A percentile compares a stretch with the other conserved stretches of the same genome.
These are phyloP conservation scores for Zosterops hypoxanthus DNA, from an alignment of 2,113 vertebrate species.

Conservation along the genomic window DNA sequence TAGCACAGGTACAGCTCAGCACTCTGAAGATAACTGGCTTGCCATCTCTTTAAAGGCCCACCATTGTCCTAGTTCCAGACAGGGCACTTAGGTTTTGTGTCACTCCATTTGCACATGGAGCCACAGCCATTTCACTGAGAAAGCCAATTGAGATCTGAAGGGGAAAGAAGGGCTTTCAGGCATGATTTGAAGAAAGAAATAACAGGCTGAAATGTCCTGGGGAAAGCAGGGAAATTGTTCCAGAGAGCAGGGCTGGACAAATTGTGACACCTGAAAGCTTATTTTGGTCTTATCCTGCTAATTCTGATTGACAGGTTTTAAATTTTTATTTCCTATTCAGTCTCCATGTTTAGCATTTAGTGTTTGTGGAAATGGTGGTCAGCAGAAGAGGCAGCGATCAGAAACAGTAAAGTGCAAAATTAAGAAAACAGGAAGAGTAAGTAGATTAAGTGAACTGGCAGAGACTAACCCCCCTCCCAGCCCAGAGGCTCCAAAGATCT, in stretches of 20 bases:
- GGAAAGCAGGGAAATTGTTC: neutral
- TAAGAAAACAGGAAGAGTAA: neutral
- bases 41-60: neutral
- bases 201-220: neutral
- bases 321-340: neutral
- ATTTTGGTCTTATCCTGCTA: neutral
- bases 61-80: neutral
- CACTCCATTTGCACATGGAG: neutral
- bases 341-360: neutral
- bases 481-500: neutral
- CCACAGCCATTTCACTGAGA: neutral
- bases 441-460: neutral
- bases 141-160: neutral
- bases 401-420: neutral
- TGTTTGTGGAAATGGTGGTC: neutral
- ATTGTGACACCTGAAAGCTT: neutral
- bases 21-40: conserved; percentile 8
- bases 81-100: conserved; percentile 27
- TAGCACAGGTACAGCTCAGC: conserved; percentile 18
- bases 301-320: neutral
- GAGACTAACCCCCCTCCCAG: neutral
- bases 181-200: conserved; percentile 25
- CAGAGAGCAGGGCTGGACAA: neutral
- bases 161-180: conserved; percentile 6
- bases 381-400: neutral